Evolutionary conservation across 1,140 invertebrate genomes (phyloP), one percentile per base, ranked within the genome.

Genomic region (Chelonus insularis): DNA sequence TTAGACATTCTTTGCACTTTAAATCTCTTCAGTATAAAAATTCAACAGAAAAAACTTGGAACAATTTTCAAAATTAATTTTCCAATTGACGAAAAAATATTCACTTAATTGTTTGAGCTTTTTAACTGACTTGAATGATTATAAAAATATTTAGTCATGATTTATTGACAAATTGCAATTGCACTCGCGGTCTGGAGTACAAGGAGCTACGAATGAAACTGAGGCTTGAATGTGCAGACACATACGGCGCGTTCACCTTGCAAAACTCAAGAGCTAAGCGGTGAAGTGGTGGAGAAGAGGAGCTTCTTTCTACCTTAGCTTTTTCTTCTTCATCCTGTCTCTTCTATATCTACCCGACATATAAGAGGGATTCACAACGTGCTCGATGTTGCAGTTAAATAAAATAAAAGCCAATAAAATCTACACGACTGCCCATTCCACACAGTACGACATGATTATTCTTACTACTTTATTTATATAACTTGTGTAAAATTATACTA

Each of bases 141-240:
- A 45, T 12, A 45, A 16, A 14, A 45, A 45, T 18, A 12, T 45
- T 16, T 4, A 37, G 2, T 11, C 36, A 4, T 52, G 14, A 52
- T 34, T 34, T 21, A 9, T 4, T 36, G 12, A n/a, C 7, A 52
- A 45, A 18, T 7, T 58, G 57, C 18, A 58, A 25, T 29, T 52
- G 39, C 50, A 54, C 45, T 60, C 34, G 39, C 66, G 63, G 57
- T 69, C 58, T 71, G 67, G 51, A 71, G 60, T 69, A 69, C 45
- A 51, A 72, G 72, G 75, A 63, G 69, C 72, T 65, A 69, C 70
- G 68, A 72, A 68, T 72, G 62, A 72, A 68, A 77, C 75, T 76
- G 74, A 74, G 66, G 64, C 68, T 52, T 12, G 9, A 36, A 16
- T 16, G 34, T 37, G 21, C 34, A 54, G 34, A 55, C 41, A 60